phyloP scores from a whole-genome alignment of 2,113 vertebrate species.

The Callithrix jacchus region DNA sequence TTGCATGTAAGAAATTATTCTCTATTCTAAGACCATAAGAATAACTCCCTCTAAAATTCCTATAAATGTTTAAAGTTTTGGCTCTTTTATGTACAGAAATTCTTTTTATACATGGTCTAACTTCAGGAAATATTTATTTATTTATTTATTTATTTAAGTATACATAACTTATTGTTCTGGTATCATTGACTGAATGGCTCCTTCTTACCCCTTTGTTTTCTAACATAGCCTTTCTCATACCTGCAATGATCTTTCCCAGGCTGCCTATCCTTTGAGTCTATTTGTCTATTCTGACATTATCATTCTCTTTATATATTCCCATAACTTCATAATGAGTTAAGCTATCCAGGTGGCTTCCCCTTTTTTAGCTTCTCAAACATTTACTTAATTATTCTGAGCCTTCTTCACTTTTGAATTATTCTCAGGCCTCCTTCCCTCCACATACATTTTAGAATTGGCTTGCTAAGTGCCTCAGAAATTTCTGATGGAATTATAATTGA shows the following conservation, averaged over 20 bases:
- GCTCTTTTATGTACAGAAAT: neutral
- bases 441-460: neutral
- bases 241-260: neutral
- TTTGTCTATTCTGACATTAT: neutral
- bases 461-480: neutral
- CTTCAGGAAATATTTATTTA: neutral
- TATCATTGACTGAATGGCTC: neutral
- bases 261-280: neutral
- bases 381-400: neutral
- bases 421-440: neutral
- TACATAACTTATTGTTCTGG: neutral
- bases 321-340: neutral
- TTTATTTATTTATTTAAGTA: neutral
- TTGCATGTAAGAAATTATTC: neutral
- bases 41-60: neutral
- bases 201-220: neutral
- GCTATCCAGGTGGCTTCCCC: neutral
- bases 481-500: neutral
- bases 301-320: neutral
- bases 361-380: neutral
- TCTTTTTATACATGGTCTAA: neutral
- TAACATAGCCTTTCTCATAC: neutral
- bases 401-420: neutral
- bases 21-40: neutral
- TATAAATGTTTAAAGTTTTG: neutral